Evolutionary conservation across 2,888 invertebrate species (phyloP).

Genomic region (Ctenicera cuprea): DNA sequence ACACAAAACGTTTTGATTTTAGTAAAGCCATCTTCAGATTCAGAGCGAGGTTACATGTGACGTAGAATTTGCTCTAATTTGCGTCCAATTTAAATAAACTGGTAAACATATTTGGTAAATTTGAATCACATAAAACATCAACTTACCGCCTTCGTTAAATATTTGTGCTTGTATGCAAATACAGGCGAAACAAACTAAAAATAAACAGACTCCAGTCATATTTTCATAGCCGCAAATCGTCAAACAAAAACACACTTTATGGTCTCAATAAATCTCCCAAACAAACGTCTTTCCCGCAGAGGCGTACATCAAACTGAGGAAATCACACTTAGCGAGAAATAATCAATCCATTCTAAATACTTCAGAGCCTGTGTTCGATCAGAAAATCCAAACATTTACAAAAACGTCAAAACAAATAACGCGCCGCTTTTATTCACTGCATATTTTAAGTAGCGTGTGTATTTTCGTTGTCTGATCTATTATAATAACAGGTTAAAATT

Average conservation of each 20-base stretch:
- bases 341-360: constrained; percentile 67
- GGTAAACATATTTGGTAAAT: constrained; percentile 14
- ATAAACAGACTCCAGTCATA: constrained; percentile 61
- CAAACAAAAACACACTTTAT: constrained; percentile 59
- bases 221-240: constrained; percentile 58
- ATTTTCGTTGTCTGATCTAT: constrained; percentile 53
- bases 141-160: constrained; percentile 54
- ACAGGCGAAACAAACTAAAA: constrained; percentile 59
- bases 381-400: constrained; percentile 70
- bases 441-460: constrained; percentile 60
- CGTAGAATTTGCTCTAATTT: constrained; percentile 8
- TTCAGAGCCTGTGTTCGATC: constrained; percentile 67
- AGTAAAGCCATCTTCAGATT: constrained; percentile 10
- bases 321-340: constrained; percentile 57
- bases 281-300: constrained; percentile 46
- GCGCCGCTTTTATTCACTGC: constrained; percentile 63
- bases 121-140: not conserved
- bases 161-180: constrained; percentile 55
- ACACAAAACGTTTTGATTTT: constrained; percentile 8
- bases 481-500: constrained; percentile 50
- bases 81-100: not conserved
- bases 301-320: constrained; percentile 50
- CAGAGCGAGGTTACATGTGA: not conserved
- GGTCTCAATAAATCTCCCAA: constrained; percentile 49
- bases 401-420: constrained; percentile 70